Base-by-base conservation (phyloP, 2,113 vertebrate genomes). In the Notarius lentiginosus region DNA sequence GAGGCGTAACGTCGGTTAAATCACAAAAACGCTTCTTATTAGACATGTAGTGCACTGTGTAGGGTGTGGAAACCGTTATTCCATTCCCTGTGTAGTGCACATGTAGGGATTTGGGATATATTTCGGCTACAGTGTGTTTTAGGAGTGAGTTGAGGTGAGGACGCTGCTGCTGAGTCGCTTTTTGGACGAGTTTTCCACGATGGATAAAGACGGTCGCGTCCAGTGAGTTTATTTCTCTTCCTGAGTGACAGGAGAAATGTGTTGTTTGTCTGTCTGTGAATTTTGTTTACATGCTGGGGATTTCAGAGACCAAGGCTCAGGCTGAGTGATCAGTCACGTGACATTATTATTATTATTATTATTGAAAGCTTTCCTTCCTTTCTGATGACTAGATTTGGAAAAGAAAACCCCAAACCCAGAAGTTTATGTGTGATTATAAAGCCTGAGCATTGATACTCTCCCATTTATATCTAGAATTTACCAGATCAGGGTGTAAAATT, bases 181-280 rank as follows among this genome's bases (percentile, higher is more conserved):
- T 22, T 53, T 66, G 47, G 24, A 2, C 18, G 17, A 9, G 6
- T 22, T 73, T 7, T 65, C n/a, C 56, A 86, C 83, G 86, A 95
- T 96, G 95, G 94, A 93, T 81, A 93, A 94, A 41, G 90, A 91
- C 91, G 87, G 75, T 47, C 55, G 94, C 1, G 94, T 93, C 72
- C 90, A 95, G 95, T 96, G 47, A 94, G 94, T 94, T 75, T 53
- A 20, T 61, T 84, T 11, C 15, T 12, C 60, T 17, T 63, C 56
- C n/a, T 47, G 27, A 60, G 24, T 41, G 63, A 60, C 2, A 58
- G 51, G 10, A n/a, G 22, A 27, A 55, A 27, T 55, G 51, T 55
- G 22, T 77, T 2, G 1, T 27, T 5, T 60, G 27, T 41, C 0
- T 11, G 55, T 34, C 17, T 58, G 27, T 11, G 9, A 56, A 56